These are phyloP conservation scores for Bombylius major DNA, from an alignment of 2,888 invertebrate genomes.

Conservation along the genomic window DNA sequence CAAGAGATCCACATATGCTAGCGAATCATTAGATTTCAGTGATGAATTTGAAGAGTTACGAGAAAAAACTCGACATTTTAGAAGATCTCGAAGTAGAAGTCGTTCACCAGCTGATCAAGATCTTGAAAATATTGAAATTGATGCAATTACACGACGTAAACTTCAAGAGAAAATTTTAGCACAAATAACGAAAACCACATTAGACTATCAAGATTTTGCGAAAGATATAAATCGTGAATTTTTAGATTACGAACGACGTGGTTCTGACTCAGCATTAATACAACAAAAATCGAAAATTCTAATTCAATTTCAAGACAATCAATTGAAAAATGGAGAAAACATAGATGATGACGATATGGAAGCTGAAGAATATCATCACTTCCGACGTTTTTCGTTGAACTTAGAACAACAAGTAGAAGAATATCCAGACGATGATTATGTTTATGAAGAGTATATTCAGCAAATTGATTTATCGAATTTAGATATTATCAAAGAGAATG, in stretches of 20 bases:
- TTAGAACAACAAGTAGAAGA: slow-evolving; percentile 30
- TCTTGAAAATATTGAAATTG: slow-evolving; percentile 19
- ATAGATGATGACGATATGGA: slow-evolving; percentile 21
- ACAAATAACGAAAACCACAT: slow-evolving; percentile 23
- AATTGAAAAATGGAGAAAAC: slow-evolving; percentile 12
- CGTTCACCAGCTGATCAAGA: slow-evolving; percentile 23
- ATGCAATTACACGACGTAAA: slow-evolving; percentile 20
- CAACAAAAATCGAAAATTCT: slow-evolving; percentile 22
- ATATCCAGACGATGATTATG: slow-evolving; percentile 27
- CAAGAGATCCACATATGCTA: slow-evolving; percentile 33
- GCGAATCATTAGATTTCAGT: slow-evolving; percentile 28
- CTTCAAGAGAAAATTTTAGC: slow-evolving; percentile 26
- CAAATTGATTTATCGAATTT: slow-evolving; percentile 3
- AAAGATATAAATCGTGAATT: slow-evolving; percentile 23
- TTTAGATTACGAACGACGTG: slow-evolving; percentile 29
- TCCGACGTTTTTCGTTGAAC: slow-evolving; percentile 28
- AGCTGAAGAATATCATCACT: slow-evolving; percentile 35
- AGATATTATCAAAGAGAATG: no score
- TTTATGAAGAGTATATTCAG: slow-evolving; percentile 27
- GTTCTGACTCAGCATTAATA: slow-evolving; percentile 29
- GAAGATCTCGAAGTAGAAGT: slow-evolving; percentile 29
- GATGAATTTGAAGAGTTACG: slow-evolving; percentile 25
- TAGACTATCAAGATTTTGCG: slow-evolving; percentile 27
- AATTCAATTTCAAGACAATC: slow-evolving; percentile 18
- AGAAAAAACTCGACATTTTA: slow-evolving; percentile 26